Base-by-base conservation (phyloP, 2,113 vertebrate species). In the Atlantisia rogersi region DNA sequence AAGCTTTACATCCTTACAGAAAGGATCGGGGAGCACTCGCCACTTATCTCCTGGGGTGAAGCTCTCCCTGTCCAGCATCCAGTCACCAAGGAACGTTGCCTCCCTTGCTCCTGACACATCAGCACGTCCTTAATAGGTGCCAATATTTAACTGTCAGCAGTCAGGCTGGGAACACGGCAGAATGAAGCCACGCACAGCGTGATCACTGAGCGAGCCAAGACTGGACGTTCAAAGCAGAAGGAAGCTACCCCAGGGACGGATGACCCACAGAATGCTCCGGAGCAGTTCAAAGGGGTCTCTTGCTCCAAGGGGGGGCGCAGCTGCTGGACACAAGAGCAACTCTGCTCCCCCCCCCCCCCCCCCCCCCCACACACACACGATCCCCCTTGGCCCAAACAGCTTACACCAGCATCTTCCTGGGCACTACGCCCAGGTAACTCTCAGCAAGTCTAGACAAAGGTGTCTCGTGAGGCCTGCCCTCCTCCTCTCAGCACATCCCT, bases 191-290 rank as follows among this genome's bases (percentile, higher is more conserved):
- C 1, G 11, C 3, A 9, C 7, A 10, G 29, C 17, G 1, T 0
- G 8, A 35, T 4, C 46, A 22, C 2, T 3, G 14, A 82, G 48
- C 39, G 12, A 11, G 3, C 9, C n/a, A 4, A 5, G 0, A 3
- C 0, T 2, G 42, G 37, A 8, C 35, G 42, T 2, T 2, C 1
- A 26, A 9, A 62, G 46, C 53, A 82, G 42, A 46, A 55, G 16
- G 14, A 12, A 53, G n/a, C 52, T 10, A 5, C 18, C 14, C 71
- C 68, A 7, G 17, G n/a, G 35, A 64, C 5, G 0, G 1, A 8
- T 1, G 0, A 2, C 18, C 0, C 10, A 10, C 55, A 4, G 2
- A 3, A 1, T 0, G 42, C 26, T n/a, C 4, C 1, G 0, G 28
- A 6, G 2, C 26, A 46, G 59, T 39, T 46, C 32, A 0, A 2